Percentiles rank a stretch among this genome's conserved stretches.
These are phyloP conservation scores for Eilema depressum DNA, from an alignment of 2,888 invertebrate species.

Conservation along the genomic window DNA sequence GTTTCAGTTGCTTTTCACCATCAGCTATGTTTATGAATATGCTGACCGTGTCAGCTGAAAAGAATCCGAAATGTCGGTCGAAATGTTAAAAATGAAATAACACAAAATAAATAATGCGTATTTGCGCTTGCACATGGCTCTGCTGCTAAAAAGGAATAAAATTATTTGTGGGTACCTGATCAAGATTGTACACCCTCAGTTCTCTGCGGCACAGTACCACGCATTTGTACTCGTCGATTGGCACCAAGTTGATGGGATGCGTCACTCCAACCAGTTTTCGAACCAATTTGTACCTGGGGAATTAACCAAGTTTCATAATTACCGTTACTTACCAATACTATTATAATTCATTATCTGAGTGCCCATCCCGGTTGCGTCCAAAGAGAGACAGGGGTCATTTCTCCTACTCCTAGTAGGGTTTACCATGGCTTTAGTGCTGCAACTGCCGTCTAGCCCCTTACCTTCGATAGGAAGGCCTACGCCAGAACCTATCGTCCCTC, in stretches of 20 bases:
- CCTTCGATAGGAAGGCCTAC: no score
- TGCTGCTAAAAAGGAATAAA: no score
- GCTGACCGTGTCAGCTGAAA: no score
- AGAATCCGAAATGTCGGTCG: no score
- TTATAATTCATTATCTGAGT: neutral
- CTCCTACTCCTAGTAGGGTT: neutral
- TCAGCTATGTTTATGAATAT: no score
- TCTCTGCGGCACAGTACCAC: conserved; percentile 94
- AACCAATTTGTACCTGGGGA: conserved; percentile 87
- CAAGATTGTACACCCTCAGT: conserved; percentile 92
- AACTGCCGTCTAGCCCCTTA: no score
- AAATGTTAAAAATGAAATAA: no score
- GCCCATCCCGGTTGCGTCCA: neutral
- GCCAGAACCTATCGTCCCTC: no score
- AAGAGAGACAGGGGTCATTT: neutral
- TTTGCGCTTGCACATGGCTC: no score
- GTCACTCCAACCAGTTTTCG: conserved; percentile 91
- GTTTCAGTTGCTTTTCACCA: neutral
- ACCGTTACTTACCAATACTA: no score
- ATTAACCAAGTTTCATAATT: neutral
- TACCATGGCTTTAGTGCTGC: no score
- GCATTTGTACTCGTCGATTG: conserved; percentile 91
- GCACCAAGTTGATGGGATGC: conserved; percentile 92
- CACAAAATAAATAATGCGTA: no score
- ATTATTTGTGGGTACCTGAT: conserved; percentile 86